Evolutionary conservation across 2,888 invertebrate species (phyloP).

Genomic region (Cryptocephalus primarius): DNA sequence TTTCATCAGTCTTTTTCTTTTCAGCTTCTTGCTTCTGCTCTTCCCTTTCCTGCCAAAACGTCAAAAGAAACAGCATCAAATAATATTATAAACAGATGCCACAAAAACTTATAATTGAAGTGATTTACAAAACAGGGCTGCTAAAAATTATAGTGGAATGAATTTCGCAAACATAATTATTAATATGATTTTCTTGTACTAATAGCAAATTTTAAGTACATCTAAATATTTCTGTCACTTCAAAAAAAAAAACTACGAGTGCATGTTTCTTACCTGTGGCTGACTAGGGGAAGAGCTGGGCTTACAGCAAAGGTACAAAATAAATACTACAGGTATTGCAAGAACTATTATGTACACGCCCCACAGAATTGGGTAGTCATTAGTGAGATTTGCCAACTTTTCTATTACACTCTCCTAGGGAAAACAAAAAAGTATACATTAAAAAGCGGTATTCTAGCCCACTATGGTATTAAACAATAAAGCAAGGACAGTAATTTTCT

Average conservation of each 20-base stretch:
- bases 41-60: slow-evolving; percentile 33
- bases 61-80: neutral
- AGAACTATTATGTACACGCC: slow-evolving; percentile 69
- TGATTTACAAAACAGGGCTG: too few species aligned
- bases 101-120: neutral
- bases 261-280: slow-evolving; percentile 1
- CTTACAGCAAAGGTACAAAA: slow-evolving; percentile 74
- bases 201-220: too few species aligned
- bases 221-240: too few species aligned
- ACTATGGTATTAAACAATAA: neutral
- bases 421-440: slow-evolving; percentile 19
- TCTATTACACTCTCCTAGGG: slow-evolving; percentile 67
- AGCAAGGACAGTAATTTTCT: too few species aligned
- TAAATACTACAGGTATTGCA: slow-evolving; percentile 66
- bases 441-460: neutral
- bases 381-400: slow-evolving; percentile 63
- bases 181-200: too few species aligned
- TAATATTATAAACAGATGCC: slow-evolving; percentile 1
- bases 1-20: slow-evolving; percentile 63
- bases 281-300: slow-evolving; percentile 27
- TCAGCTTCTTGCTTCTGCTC: slow-evolving; percentile 40
- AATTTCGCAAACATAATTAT: too few species aligned
- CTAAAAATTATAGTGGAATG: too few species aligned
- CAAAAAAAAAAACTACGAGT: too few species aligned
- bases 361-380: slow-evolving; percentile 86